Evolutionary conservation across 37 sponge, comb jelly and placozoan genomes (phyloP).

Genomic region (Bolinopsis microptera): DNA sequence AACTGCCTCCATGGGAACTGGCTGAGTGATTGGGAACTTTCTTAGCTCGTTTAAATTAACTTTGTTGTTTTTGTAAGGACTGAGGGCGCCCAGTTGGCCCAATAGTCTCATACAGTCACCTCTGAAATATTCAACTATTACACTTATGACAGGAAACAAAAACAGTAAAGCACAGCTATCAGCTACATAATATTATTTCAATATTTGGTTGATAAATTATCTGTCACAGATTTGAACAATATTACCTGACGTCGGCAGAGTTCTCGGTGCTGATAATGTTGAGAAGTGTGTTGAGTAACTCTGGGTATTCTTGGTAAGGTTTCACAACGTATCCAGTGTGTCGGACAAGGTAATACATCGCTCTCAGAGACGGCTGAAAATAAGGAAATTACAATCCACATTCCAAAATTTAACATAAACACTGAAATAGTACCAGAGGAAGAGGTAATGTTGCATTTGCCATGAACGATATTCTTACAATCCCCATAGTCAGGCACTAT

Average conservation of each 20-base stretch:
- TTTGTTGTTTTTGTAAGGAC: constrained; percentile 90
- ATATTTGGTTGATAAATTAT: too few species aligned
- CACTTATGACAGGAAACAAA: too few species aligned
- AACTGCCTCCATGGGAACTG: constrained; percentile 20
- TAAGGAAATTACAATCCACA: too few species aligned
- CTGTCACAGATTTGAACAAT: neutral
- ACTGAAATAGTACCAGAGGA: too few species aligned
- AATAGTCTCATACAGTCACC: constrained; percentile 75
- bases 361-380: constrained; percentile 48
- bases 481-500: too few species aligned
- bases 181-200: too few species aligned
- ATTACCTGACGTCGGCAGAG: constrained; percentile 69
- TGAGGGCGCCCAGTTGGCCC: constrained; percentile 93
- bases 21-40: constrained; percentile 42
- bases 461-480: too few species aligned
- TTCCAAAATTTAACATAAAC: too few species aligned
- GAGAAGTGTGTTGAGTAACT: constrained; percentile 84
- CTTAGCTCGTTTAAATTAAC: constrained; percentile 19
- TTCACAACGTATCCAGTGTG: constrained; percentile 84
- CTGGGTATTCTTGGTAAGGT: constrained; percentile 84
- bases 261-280: constrained; percentile 85
- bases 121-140: constrained; percentile 58
- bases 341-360: constrained; percentile 22
- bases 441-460: too few species aligned
- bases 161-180: neutral